Conservation (phyloP, 2,888 invertebrate genomes). For the Heliconius erato region DNA sequence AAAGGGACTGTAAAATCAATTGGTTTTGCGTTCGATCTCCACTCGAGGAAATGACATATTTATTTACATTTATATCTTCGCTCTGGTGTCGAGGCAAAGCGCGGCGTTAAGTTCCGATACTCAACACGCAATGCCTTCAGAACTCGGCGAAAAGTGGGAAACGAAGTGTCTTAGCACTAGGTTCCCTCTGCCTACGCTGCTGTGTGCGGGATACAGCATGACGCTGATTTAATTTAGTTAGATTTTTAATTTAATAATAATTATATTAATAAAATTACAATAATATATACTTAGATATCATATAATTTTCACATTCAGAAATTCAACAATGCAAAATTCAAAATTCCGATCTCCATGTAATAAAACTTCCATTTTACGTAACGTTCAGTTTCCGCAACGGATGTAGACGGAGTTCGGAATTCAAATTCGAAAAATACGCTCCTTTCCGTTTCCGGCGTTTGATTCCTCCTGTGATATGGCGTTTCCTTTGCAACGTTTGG, state of each 20-base stretch:
- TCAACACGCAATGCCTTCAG: too few relatives aligned
- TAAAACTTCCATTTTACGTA: constrained; percentile 73
- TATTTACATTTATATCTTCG: too few relatives aligned
- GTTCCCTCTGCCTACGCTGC: too few relatives aligned
- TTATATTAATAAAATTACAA: not conserved
- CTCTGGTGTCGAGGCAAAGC: too few relatives aligned
- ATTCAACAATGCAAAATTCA: constrained; percentile 45
- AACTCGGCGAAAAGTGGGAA: too few relatives aligned
- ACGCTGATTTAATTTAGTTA: too few relatives aligned
- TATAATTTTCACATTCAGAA: constrained; percentile 22
- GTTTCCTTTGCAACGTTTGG: constrained; percentile 78
- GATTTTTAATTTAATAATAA: not conserved
- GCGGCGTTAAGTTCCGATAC: too few relatives aligned
- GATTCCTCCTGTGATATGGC: constrained; percentile 83
- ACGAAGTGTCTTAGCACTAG: too few relatives aligned
- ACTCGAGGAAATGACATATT: too few relatives aligned
- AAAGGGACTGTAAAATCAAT: too few relatives aligned
- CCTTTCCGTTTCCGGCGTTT: constrained; percentile 85
- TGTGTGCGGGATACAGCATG: too few relatives aligned
- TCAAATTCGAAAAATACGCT: constrained; percentile 86
- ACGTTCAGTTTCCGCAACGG: constrained; percentile 78
- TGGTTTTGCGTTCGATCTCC: too few relatives aligned
- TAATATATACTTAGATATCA: not conserved
- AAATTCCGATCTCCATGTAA: constrained; percentile 56
- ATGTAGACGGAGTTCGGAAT: constrained; percentile 82